Conservation (phyloP, 2,113 vertebrate genomes). For the Trichomycterus rosablanca region DNA sequence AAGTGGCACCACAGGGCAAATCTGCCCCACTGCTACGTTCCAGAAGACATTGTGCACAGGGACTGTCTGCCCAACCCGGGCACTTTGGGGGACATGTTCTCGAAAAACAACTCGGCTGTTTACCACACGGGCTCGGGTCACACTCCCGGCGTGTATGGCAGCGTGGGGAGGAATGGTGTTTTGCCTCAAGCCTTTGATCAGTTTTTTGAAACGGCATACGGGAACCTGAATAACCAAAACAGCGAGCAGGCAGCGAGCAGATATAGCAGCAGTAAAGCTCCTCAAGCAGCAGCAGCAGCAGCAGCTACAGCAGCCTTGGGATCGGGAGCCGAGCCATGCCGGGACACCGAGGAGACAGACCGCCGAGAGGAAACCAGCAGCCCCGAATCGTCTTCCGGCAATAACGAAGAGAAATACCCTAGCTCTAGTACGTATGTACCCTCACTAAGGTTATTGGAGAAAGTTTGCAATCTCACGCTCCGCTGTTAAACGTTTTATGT, state of each 20-base stretch:
- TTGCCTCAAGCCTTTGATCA: conserved; percentile 96
- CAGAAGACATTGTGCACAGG: conserved; percentile 93
- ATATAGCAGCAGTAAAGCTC: conserved; percentile 66
- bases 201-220: conserved; percentile 96
- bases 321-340: conserved; percentile 79
- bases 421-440: conserved; percentile 88
- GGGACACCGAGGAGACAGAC: conserved; percentile 70
- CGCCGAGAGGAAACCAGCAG: conserved; percentile 83
- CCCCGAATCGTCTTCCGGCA: conserved; percentile 90
- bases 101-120: conserved; percentile 81
- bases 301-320: conserved; percentile 1
- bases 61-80: conserved; percentile 84
- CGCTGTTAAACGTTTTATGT: conserved; percentile 98
- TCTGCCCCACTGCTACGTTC: conserved; percentile 88
- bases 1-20: conserved; percentile 97
- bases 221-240: conserved; percentile 73
- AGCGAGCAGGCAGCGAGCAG: conserved; percentile 78
- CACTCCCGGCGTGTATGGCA: conserved; percentile 83
- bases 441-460: conserved; percentile 72
- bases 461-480: conserved; percentile 77
- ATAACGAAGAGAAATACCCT: conserved; percentile 90
- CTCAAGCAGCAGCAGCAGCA: conserved; percentile 65
- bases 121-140: conserved; percentile 79
- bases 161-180: conserved; percentile 90
- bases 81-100: conserved; percentile 85